Base-by-base conservation (phyloP, 2,797 vertebrate genomes). In the Scolopax bukidnonensis region DNA sequence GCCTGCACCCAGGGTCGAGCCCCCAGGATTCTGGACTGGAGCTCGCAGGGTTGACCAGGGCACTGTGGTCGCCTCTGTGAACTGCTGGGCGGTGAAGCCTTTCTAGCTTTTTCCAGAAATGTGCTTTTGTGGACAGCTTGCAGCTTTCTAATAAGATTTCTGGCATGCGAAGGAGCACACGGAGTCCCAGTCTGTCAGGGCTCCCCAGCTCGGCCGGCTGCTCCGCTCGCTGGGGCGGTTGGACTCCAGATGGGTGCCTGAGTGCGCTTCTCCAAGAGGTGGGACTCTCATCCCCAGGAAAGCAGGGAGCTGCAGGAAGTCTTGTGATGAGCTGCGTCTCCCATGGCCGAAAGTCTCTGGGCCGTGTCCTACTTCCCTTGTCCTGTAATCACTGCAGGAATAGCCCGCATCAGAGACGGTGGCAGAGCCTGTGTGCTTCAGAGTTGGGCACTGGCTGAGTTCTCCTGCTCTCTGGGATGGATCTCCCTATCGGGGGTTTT, bases 1-100 rank as follows among this genome's bases (percentile, higher is more conserved):
- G 56, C 13, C 25, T 36, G 50, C 2, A 0, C 18, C 20, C 0
- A 0, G 71, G 40, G 27, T n/a, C 0, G 3, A 77, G 43, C 20
- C 36, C 40, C 38, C 16, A 2, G 24, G 3, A 33, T 27, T 8
- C 63, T 5, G 51, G 13, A 8, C 17, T 0, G 6, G 13, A 3
- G 1, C 48, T 11, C 2, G 0, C n/a, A 36, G 47, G 36, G 40
- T 17, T 1, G 0, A 13, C 36, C 11, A 1, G 24, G 48, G 11
- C 3, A 0, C 15, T 11, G 32, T 5, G 2, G 61, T 33, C 2
- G 2, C 36, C 77, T 54, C 57, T 56, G 50, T 6, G 43, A 48
- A 6, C 20, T n/a, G 30, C 71, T 9, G 75, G 25, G 56, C 0
- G 0, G 24, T 4, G 4, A 74, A 84, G 17, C 74, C 24, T 41